Evolutionary conservation across 2,797 vertebrate species (phyloP).

Genomic region (Distichodus sexfasciatus): DNA sequence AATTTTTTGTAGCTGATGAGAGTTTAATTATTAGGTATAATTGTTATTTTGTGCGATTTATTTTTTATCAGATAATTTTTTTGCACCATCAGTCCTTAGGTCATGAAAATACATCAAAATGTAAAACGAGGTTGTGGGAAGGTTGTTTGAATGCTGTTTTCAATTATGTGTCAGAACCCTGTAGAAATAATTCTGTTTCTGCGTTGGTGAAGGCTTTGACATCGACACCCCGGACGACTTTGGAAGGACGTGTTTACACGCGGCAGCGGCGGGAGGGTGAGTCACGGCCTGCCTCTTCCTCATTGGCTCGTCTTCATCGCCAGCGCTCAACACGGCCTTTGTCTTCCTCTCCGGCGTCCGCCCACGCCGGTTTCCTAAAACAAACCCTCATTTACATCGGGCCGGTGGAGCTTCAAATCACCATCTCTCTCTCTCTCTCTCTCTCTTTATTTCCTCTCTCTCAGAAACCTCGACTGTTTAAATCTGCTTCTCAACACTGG

Average conservation of each 20-base stretch:
- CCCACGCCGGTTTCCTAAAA: background rate
- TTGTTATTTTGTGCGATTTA: no score
- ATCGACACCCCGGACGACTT: slow-evolving; percentile 96
- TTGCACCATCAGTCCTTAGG: no score
- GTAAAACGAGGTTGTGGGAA: no score
- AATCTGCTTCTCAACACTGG: slow-evolving; percentile 96
- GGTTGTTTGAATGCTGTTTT: no score
- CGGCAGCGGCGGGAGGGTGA: slow-evolving; percentile 97
- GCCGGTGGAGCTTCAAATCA: background rate
- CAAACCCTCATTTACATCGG: background rate
- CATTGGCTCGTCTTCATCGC: background rate
- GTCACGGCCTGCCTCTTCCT: slow-evolving; percentile 48
- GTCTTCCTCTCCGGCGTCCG: background rate
- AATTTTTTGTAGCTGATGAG: background rate
- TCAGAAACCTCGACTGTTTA: slow-evolving; percentile 96
- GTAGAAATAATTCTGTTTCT: no score
- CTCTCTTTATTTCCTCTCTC: background rate
- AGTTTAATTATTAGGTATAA: background rate
- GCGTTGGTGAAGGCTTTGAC: slow-evolving; percentile 83
- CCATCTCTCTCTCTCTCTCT: background rate
- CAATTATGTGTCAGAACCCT: no score
- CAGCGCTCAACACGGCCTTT: background rate
- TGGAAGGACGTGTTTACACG: slow-evolving; percentile 98
- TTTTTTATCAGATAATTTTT: no score
- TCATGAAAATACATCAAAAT: no score